Base-by-base conservation (phyloP, 1,140 invertebrate species). In the Cotesia glomerata region DNA sequence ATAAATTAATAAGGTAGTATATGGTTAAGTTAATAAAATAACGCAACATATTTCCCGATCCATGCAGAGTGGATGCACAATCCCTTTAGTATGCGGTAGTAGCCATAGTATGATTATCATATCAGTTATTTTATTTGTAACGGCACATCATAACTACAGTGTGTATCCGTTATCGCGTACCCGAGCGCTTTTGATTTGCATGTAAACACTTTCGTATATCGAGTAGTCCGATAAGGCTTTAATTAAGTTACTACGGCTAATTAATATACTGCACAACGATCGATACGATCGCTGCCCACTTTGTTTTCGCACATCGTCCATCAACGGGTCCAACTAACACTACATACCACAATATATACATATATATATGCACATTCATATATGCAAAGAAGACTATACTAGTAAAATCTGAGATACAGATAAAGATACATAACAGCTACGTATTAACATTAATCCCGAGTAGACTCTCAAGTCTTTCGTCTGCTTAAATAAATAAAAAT, bases 241-340 rank as follows among this genome's bases (percentile, higher is more conserved):
- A 82, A 84, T 83, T 82, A 77, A 80, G 76, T 81, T 77, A 76
- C 77, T 75, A 76, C 71, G 52, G 67, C 77, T 81, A 84, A 83
- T 83, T 81, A 81, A 82, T 79, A 81, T 75, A 73, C 67, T 58
- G 54, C 67, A 67, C 13, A 56, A 35, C 7, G 62, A 75, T 72
- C 74, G 71, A 75, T 75, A 75, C 71, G 67, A 75, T 73, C 71
- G 71, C 71, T 72, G 74, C 52, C 63, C 62, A 75, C 61, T 75
- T 73, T 73, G 71, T 75, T 75, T 73, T 68, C 71, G 66, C 74
- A 75, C 71, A 67, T 68, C 71, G 74, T 75, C 71, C 35, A 75
- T 71, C 71, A 67, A 52, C 58, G 62, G 7, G 35, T 7, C 11
- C 13, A 18, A 16, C 39, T 45, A 45, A 7, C 11, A 7, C 39